A percentile compares a stretch with the other conserved stretches of the same genome.
Conservation (phyloP, 2,113 vertebrate genomes). For the Buteo buteo region DNA sequence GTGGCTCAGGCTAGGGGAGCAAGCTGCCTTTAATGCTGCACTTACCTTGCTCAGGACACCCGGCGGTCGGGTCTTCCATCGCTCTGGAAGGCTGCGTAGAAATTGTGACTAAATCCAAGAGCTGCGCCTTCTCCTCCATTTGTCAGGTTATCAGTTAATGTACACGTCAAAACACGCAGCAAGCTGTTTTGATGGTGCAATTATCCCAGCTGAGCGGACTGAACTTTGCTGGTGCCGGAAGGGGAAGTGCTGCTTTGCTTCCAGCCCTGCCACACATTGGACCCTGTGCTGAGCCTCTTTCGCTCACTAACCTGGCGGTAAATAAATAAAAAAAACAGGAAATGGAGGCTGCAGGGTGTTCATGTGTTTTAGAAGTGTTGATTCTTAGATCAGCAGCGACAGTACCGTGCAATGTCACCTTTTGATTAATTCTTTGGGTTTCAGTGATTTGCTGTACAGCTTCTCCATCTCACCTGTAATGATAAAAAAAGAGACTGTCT, state of each 20-base stretch:
- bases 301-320: not conserved
- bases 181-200: not conserved
- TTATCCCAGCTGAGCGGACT: not conserved
- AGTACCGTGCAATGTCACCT: not conserved
- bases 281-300: not conserved
- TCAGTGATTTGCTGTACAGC: not conserved
- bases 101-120: not conserved
- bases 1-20: not conserved
- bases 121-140: not conserved
- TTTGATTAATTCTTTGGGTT: not conserved
- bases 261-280: not conserved
- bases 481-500: not conserved
- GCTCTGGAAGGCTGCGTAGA: not conserved
- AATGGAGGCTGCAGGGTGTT: not conserved
- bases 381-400: not conserved
- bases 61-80: not conserved
- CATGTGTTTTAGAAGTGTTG: not conserved
- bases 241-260: not conserved
- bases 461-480: not conserved
- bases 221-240: not conserved
- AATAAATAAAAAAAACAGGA: not conserved
- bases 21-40: not conserved
- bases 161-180: not conserved
- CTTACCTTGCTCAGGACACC: not conserved
- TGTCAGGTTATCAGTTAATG: not conserved